Conservation (phyloP, 2,113 vertebrate genomes). For the Phainopepla nitens region DNA sequence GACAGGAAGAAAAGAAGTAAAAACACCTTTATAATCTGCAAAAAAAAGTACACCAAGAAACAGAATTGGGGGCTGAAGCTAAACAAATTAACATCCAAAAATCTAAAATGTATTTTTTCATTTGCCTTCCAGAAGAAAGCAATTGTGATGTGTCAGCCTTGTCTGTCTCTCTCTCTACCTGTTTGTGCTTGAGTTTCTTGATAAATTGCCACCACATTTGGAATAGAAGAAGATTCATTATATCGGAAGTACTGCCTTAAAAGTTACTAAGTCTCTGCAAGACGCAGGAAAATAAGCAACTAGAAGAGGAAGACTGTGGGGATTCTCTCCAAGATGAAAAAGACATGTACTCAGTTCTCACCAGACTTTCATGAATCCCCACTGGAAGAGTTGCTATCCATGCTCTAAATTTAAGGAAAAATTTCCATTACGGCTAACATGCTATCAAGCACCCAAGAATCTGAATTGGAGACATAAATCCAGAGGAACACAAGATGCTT, state of each 20-base stretch:
- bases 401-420: background rate
- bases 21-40: background rate
- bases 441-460: background rate
- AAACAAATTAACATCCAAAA: background rate
- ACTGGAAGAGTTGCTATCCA: background rate
- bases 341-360: background rate
- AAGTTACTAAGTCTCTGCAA: background rate
- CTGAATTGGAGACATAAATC: background rate
- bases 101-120: background rate
- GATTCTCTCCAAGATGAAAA: background rate
- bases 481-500: background rate
- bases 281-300: background rate
- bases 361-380: background rate
- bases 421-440: background rate
- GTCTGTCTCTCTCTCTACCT: background rate
- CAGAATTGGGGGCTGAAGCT: background rate
- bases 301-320: background rate
- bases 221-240: background rate
- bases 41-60: background rate
- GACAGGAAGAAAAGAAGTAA: constrained; percentile 1
- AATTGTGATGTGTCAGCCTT: background rate
- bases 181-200: background rate
- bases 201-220: background rate
- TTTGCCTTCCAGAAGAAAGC: background rate
- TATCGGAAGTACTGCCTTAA: background rate